These are phyloP conservation scores for Drosophila prosaltans DNA, from an alignment of 1,140 invertebrate genomes.

Conservation along the genomic window DNA sequence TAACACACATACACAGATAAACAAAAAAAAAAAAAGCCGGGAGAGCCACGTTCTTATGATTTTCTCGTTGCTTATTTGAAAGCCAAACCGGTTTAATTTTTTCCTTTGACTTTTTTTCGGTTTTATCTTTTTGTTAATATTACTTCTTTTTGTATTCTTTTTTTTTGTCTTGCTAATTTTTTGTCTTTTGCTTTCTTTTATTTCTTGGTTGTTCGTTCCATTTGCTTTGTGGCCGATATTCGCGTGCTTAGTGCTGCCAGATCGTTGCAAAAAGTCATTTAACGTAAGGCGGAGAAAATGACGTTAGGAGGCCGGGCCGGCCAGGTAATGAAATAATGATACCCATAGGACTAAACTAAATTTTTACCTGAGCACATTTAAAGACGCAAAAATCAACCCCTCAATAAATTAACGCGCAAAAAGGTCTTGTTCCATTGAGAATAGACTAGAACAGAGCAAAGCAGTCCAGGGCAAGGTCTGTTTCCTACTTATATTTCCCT, in stretches of 20 bases:
- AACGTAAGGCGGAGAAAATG: slow-evolving; percentile 13
- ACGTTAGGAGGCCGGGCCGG: slow-evolving; percentile 1
- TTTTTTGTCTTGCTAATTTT: slow-evolving; percentile 21
- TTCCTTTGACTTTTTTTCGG: slow-evolving; percentile 18
- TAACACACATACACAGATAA: slow-evolving; percentile 42
- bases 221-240: slow-evolving; percentile 63
- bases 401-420: slow-evolving; percentile 69
- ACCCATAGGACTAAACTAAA: not conserved
- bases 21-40: slow-evolving; percentile 54
- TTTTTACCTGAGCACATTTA: slow-evolving; percentile 57
- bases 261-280: slow-evolving; percentile 24
- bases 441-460: slow-evolving; percentile 25
- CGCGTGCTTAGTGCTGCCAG: slow-evolving; percentile 57
- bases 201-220: slow-evolving; percentile 26
- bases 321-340: slow-evolving; percentile 52
- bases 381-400: slow-evolving; percentile 66
- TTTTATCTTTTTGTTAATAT: not conserved
- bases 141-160: slow-evolving; percentile 19
- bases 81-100: slow-evolving; percentile 56
- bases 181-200: slow-evolving; percentile 31
- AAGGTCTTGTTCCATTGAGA: slow-evolving; percentile 34
- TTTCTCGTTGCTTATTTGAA: slow-evolving; percentile 32
- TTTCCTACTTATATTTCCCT: slow-evolving; percentile 39
- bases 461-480: slow-evolving; percentile 19
- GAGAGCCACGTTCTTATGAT: slow-evolving; percentile 56